phyloP scores from a whole-genome alignment of 2,113 vertebrate species.

The Cheirogaleus medius region DNA sequence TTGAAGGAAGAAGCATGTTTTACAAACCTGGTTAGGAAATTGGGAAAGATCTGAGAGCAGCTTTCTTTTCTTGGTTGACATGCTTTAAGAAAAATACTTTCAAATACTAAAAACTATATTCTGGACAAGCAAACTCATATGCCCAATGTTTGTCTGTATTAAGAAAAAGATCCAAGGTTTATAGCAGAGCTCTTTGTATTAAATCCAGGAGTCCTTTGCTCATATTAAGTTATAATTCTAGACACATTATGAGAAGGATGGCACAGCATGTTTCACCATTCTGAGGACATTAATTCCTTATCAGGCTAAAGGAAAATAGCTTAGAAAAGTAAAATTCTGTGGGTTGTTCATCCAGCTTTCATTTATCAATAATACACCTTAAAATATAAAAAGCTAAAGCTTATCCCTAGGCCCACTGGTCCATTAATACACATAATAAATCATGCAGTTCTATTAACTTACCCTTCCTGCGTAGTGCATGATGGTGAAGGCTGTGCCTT shows the following conservation, averaged over 20 bases:
- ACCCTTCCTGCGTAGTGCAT: slow-evolving; percentile 95
- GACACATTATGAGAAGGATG: not conserved
- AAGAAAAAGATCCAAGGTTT: not conserved
- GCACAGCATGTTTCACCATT: not conserved
- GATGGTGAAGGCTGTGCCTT: slow-evolving; percentile 90
- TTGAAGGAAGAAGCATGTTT: not conserved
- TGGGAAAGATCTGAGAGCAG: too few relatives aligned
- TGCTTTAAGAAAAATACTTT: not conserved
- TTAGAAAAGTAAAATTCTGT: not conserved
- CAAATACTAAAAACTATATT: not conserved
- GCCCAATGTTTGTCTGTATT: not conserved
- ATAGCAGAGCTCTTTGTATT: not conserved
- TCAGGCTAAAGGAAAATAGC: not conserved
- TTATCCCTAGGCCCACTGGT: not conserved
- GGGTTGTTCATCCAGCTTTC: not conserved
- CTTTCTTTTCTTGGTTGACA: not conserved
- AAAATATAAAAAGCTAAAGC: not conserved
- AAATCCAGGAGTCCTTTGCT: not conserved
- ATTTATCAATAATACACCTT: not conserved
- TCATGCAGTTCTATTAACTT: slow-evolving; percentile 59
- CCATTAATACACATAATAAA: not conserved
- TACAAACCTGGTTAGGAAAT: not conserved
- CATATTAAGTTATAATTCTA: not conserved
- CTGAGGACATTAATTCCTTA: not conserved
- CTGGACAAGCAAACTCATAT: not conserved